Percentiles rank a stretch among this genome's conserved stretches.
phyloP scores from a whole-genome alignment of 2,888 invertebrate genomes.

The Lapara coniferarum region DNA sequence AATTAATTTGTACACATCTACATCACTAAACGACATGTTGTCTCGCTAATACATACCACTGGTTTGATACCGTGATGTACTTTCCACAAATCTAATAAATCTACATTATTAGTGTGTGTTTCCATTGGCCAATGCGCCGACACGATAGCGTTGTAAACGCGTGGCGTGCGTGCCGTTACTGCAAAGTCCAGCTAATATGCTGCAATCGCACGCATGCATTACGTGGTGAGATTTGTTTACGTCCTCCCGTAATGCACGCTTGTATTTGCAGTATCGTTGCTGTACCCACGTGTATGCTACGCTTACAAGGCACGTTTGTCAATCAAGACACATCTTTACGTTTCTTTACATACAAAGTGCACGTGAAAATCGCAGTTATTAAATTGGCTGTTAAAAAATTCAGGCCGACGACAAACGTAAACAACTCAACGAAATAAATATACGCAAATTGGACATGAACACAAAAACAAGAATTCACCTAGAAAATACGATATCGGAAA shows the following conservation, averaged over 20 bases:
- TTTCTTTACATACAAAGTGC: neutral
- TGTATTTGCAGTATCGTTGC: no score
- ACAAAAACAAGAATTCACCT: slow-evolving; percentile 16
- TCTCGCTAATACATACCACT: neutral
- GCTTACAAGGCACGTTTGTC: no score
- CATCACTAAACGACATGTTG: no score
- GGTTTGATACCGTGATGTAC: neutral
- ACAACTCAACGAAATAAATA: slow-evolving; percentile 18
- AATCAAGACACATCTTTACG: neutral
- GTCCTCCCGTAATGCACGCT: no score
- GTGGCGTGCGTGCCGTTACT: no score
- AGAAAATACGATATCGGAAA: slow-evolving; percentile 10
- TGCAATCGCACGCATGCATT: no score
- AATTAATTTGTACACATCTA: no score
- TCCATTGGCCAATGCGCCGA: no score
- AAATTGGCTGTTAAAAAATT: neutral
- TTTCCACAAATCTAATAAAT: neutral
- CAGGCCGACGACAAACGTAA: neutral
- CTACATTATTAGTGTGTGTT: neutral
- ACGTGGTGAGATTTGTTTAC: no score
- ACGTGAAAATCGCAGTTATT: neutral
- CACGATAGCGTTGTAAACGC: no score
- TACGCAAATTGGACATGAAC: slow-evolving; percentile 21
- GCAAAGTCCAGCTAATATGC: no score
- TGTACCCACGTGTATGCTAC: no score